Conservation (phyloP, 2,888 invertebrate species). For the Chaetoderma sp. region DNA sequence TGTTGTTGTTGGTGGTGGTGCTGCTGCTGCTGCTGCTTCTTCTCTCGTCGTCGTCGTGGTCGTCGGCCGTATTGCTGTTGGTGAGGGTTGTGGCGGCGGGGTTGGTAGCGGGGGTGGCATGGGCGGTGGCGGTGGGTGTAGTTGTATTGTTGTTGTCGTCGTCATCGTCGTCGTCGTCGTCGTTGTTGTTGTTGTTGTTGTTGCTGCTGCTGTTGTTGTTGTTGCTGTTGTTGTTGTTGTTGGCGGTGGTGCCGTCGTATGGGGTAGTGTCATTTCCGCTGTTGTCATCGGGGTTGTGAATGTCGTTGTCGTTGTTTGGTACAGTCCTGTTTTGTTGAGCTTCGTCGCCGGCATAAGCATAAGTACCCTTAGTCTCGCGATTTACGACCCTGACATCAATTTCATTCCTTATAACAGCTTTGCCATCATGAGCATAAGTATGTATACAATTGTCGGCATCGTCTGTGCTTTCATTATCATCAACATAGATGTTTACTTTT, state of each 20-base stretch:
- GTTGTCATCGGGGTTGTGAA: not conserved
- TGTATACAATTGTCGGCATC: too few species aligned
- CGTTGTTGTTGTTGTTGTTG: not conserved
- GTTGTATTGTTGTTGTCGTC: too few species aligned
- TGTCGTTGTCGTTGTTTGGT: not conserved
- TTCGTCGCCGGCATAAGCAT: too few species aligned
- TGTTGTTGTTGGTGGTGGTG: too few species aligned
- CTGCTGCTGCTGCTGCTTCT: not conserved
- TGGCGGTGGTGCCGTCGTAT: not conserved
- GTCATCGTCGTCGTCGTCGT: not conserved
- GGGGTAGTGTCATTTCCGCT: too few species aligned
- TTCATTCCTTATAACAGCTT: not conserved
- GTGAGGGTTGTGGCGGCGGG: not conserved
- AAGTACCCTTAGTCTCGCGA: too few species aligned
- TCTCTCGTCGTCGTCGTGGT: not conserved
- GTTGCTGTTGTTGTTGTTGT: not conserved
- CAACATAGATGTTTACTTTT: not conserved
- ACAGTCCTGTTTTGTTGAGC: too few species aligned
- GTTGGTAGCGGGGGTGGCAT: not conserved
- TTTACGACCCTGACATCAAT: not conserved
- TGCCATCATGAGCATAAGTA: too few species aligned
- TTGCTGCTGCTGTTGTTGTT: not conserved
- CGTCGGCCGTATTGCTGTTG: not conserved
- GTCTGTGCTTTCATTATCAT: too few species aligned
- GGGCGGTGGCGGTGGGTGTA: not conserved